A percentile compares a stretch with the other conserved stretches of the same genome.
phyloP scores from a whole-genome alignment of 2,113 vertebrate genomes.

The Corydoras maculifer region DNA sequence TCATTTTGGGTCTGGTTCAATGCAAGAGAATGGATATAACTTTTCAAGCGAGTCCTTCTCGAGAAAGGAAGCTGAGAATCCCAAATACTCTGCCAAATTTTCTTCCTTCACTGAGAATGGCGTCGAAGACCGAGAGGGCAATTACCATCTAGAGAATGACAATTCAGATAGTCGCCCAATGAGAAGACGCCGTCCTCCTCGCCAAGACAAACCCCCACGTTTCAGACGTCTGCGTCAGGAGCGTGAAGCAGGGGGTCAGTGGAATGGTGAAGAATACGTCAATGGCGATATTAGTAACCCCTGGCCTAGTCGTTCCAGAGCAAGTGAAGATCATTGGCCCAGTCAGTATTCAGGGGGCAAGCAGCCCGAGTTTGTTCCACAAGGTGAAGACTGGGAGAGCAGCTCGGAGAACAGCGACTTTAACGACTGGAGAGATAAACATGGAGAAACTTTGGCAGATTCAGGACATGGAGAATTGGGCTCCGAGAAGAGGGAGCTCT shows the following conservation, averaged over 20 bases:
- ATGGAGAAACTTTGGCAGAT: slow-evolving; percentile 67
- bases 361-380: slow-evolving; percentile 65
- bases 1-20: slow-evolving; percentile 55
- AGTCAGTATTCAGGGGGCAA: slow-evolving; percentile 57
- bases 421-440: slow-evolving; percentile 80
- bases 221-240: slow-evolving; percentile 90
- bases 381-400: slow-evolving; percentile 90
- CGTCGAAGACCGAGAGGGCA: slow-evolving; percentile 79
- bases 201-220: slow-evolving; percentile 92
- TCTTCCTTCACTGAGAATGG: slow-evolving; percentile 71
- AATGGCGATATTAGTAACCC: slow-evolving; percentile 70
- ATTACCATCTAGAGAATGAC: slow-evolving; percentile 74
- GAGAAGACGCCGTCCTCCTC: slow-evolving; percentile 81
- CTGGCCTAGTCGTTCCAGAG: slow-evolving; percentile 75
- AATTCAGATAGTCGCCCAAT: slow-evolving; percentile 79
- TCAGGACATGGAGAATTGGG: slow-evolving; percentile 59
- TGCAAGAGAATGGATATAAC: slow-evolving; percentile 77
- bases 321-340: slow-evolving; percentile 67
- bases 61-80: slow-evolving; percentile 75
- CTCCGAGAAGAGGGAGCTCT: slow-evolving; percentile 86
- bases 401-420: slow-evolving; percentile 95
- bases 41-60: slow-evolving; percentile 64
- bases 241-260: slow-evolving; percentile 74
- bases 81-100: slow-evolving; percentile 74
- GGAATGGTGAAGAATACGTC: slow-evolving; percentile 78